Percentiles rank a stretch among this genome's conserved stretches.
These are phyloP conservation scores for Dendrocincla tyrannina DNA, from an alignment of 2,797 vertebrate genomes.

Conservation along the genomic window DNA sequence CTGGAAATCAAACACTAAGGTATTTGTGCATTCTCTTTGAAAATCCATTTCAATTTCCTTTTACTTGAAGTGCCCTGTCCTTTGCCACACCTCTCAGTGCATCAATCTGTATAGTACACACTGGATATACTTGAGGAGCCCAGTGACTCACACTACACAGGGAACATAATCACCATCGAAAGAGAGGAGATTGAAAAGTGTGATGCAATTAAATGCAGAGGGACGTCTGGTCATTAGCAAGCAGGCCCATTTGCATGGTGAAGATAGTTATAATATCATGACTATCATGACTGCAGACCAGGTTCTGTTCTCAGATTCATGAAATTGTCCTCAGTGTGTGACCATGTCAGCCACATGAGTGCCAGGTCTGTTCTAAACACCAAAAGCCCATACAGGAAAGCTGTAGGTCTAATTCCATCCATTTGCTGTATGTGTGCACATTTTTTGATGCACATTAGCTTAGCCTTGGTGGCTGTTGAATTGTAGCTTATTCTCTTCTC, in stretches of 20 bases:
- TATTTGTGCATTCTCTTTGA: conserved; percentile 52
- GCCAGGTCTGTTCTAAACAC: not conserved
- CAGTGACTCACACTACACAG: not conserved
- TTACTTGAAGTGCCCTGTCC: conserved; percentile 34
- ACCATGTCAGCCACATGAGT: not conserved
- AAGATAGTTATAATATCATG: not conserved
- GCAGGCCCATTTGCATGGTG: not conserved
- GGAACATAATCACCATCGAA: not conserved
- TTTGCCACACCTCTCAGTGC: conserved; percentile 25
- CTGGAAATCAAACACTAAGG: conserved; percentile 62
- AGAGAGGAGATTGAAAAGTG: not conserved
- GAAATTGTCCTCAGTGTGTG: not conserved
- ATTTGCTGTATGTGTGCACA: not conserved
- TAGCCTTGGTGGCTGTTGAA: not conserved
- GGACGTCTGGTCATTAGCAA: not conserved
- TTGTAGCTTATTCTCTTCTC: not conserved
- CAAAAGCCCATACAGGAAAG: not conserved
- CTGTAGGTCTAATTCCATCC: not conserved
- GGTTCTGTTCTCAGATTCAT: not conserved
- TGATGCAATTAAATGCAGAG: not conserved
- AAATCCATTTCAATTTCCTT: conserved; percentile 57
- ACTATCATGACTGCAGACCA: not conserved
- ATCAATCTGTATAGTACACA: not conserved
- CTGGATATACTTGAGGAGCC: not conserved
- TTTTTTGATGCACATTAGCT: not conserved